Base-by-base conservation (phyloP, 2,113 vertebrate species). In the Desmodus rotundus region DNA sequence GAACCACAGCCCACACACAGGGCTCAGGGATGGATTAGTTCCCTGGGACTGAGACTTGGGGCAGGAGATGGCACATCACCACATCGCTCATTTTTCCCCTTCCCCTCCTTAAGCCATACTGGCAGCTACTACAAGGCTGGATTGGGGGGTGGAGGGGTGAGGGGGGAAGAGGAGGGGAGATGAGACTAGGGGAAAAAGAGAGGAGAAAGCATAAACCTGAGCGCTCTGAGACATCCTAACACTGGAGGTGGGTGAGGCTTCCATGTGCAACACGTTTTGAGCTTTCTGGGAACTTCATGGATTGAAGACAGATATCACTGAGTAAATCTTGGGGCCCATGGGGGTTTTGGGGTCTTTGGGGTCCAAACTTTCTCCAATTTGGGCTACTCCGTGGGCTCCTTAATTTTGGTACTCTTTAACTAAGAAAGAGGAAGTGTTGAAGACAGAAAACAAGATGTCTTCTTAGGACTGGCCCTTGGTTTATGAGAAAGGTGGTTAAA, bases 11-110 rank as follows among this genome's bases (percentile, higher is more conserved):
- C 17, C 41, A 33, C 36, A 14, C 3, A 5, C 3, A 22, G 9
- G 14, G 15, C 15, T 31, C 13, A 41, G 12, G 82, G 24, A 28
- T 5, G 12, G 24, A 36, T 26, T 2, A 12, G 7, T 12, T 26
- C 22, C 26, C 20, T 78, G 73, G 45, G 20, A 24, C 45, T 7
- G 47, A 86, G 80, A 36, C 2, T 12, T 52, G 5, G 13, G 12
- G 1, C 2, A 50, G 0, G 4, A 4, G 31, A 3, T 14, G 7
- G 26, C 2, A 0, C 13, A 36, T 17, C 31, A 10, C 63, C 1
- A 4, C 33, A 4, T 56, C 12, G 26, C 20, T 81, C n/a, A 38
- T 56, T 20, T 36, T 38, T 14, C 36, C 81, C 45, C 13, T 68
- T 24, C 13, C 47, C 4, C 3, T 50, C 2, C 24, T 22, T 31